Conservation (phyloP, 2,113 vertebrate genomes). For the Poicephalus meyeri region DNA sequence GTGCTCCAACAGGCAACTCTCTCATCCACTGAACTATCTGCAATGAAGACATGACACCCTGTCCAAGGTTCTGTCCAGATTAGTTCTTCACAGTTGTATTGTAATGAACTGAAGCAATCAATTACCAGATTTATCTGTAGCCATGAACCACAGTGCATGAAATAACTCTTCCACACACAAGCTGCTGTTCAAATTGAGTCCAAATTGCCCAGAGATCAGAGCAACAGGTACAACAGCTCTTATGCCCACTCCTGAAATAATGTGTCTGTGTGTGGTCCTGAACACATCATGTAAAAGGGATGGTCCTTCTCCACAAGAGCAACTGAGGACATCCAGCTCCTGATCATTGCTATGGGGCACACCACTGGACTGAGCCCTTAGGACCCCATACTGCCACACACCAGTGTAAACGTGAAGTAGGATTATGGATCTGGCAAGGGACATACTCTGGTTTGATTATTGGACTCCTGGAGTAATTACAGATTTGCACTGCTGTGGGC, state of each 20-base stretch:
- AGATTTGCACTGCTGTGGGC: background rate
- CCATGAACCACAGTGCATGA: background rate
- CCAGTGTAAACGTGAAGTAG: accelerated
- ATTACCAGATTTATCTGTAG: background rate
- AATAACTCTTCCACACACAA: background rate
- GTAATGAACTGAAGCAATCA: background rate
- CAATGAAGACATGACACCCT: background rate
- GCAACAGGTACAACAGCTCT: background rate
- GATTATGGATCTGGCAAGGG: background rate
- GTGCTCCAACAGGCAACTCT: background rate
- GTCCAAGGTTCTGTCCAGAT: background rate
- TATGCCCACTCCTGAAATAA: background rate
- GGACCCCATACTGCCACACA: background rate
- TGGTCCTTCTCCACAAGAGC: background rate
- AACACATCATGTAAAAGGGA: background rate
- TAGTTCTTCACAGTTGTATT: background rate
- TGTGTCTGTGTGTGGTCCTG: accelerated
- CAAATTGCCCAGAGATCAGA: background rate
- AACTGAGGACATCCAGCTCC: background rate
- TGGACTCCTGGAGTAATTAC: background rate
- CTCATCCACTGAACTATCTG: background rate
- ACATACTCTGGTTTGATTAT: background rate
- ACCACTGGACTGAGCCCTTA: background rate
- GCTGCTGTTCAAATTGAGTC: background rate
- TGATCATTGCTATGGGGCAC: background rate